phyloP scores from a whole-genome alignment of 2,797 vertebrate species.

The Hemibagrus guttatus region DNA sequence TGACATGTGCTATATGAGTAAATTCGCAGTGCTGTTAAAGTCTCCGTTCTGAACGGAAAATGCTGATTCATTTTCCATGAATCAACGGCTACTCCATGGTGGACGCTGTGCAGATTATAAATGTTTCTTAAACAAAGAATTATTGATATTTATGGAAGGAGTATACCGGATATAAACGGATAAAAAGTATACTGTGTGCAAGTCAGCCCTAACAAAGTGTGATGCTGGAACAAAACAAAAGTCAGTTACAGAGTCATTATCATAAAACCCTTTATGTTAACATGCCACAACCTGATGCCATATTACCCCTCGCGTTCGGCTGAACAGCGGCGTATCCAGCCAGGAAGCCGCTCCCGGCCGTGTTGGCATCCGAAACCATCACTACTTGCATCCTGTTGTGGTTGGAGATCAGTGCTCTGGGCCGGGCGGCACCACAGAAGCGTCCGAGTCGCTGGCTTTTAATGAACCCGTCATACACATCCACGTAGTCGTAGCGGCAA shows the following conservation, averaged over 20 bases:
- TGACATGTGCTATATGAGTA: background rate
- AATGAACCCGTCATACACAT: constrained; percentile 77
- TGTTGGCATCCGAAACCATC: constrained; percentile 86
- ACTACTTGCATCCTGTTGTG: constrained; percentile 85
- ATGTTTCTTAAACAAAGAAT: background rate
- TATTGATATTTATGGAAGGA: background rate
- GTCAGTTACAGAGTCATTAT: background rate
- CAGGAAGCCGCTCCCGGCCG: constrained; percentile 85
- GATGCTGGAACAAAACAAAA: too few species aligned
- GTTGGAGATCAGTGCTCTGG: constrained; percentile 79
- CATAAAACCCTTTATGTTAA: background rate
- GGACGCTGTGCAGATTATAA: background rate
- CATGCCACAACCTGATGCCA: too few species aligned
- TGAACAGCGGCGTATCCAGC: constrained; percentile 79
- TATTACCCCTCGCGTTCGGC: constrained; percentile 81
- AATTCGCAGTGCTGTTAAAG: too few species aligned
- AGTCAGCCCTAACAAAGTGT: too few species aligned
- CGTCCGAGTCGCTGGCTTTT: constrained; percentile 80
- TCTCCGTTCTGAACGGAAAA: background rate
- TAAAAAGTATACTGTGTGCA: too few species aligned
- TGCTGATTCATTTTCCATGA: background rate
- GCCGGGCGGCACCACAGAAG: constrained; percentile 82
- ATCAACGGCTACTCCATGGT: background rate
- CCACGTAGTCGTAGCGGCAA: constrained; percentile 83
- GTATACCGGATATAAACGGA: background rate